Percentiles rank a stretch among this genome's conserved stretches.
Evolutionary conservation across 2,797 vertebrate species (phyloP).

Genomic region (Hydrophis major): DNA sequence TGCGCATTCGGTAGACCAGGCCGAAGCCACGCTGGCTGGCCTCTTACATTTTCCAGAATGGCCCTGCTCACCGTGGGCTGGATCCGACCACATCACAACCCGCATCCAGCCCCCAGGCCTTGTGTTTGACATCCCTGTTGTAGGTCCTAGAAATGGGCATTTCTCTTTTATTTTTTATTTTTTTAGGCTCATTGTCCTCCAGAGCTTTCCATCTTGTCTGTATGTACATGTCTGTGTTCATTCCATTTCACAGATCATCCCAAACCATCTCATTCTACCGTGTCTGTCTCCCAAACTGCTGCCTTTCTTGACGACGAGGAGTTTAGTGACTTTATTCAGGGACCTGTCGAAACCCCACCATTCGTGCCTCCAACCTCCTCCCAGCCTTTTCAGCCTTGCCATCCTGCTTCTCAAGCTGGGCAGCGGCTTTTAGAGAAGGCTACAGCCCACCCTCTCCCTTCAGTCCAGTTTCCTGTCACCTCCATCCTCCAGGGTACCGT

Average conservation of each 20-base stretch:
- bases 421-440: constrained; percentile 76
- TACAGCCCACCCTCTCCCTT: constrained; percentile 81
- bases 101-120: too few relatives aligned
- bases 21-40: too few relatives aligned
- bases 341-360: constrained; percentile 77
- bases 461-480: constrained; percentile 82
- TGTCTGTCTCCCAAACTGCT: constrained; percentile 79
- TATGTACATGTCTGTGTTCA: constrained; percentile 63
- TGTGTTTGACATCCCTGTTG: too few relatives aligned
- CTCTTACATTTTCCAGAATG: too few relatives aligned
- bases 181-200: constrained; percentile 43
- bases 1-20: too few relatives aligned
- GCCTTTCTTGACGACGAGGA: constrained; percentile 87
- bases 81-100: too few relatives aligned
- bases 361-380: constrained; percentile 71
- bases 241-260: constrained; percentile 95
- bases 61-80: too few relatives aligned
- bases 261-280: constrained; percentile 87
- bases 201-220: constrained; percentile 65
- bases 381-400: constrained; percentile 78
- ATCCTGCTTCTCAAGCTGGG: constrained; percentile 64
- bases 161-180: neutral
- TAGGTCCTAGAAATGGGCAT: neutral
- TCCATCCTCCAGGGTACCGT: constrained; percentile 61
- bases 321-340: constrained; percentile 99